These are phyloP conservation scores for Rhinoderma darwinii DNA, from an alignment of 2,113 vertebrate species.

Conservation along the genomic window DNA sequence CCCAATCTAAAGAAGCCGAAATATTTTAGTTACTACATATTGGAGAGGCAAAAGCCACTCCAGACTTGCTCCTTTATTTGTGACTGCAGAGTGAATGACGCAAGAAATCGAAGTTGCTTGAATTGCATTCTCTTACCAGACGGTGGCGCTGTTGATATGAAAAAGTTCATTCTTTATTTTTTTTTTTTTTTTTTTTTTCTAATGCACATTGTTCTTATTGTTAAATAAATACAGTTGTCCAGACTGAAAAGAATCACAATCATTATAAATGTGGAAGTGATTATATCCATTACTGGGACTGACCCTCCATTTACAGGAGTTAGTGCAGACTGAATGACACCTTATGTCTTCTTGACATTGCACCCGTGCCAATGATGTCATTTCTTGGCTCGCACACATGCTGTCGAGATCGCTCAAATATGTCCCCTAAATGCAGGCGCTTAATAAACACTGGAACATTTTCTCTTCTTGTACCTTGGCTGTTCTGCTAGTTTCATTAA, in stretches of 20 bases:
- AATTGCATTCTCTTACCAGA: not conserved
- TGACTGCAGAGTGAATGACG: not conserved
- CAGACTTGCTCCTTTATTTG: not conserved
- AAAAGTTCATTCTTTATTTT: not conserved
- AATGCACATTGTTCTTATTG: not conserved
- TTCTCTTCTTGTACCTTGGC: slow-evolving; percentile 28
- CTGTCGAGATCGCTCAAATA: slow-evolving; percentile 42
- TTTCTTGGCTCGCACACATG: slow-evolving; percentile 1
- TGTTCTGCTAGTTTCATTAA: slow-evolving; percentile 15
- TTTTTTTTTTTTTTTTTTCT: not conserved
- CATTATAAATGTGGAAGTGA: slow-evolving; percentile 5
- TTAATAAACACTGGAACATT: slow-evolving; percentile 41
- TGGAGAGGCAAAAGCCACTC: not conserved
- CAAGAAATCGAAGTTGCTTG: not conserved
- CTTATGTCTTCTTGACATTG: slow-evolving; percentile 42
- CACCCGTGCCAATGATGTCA: slow-evolving; percentile 47
- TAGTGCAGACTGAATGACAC: slow-evolving; percentile 41
- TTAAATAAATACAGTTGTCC: not conserved
- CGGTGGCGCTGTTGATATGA: not conserved
- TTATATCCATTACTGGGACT: not conserved
- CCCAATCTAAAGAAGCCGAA: not conserved
- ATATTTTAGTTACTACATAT: not conserved
- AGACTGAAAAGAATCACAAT: not conserved
- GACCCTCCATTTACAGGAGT: not conserved
- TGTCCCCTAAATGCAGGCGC: slow-evolving; percentile 48